Evolutionary conservation across 2,888 invertebrate species (phyloP), one percentile per base, ranked within the genome.

Genomic region (Lamellibrachia satsuma): DNA sequence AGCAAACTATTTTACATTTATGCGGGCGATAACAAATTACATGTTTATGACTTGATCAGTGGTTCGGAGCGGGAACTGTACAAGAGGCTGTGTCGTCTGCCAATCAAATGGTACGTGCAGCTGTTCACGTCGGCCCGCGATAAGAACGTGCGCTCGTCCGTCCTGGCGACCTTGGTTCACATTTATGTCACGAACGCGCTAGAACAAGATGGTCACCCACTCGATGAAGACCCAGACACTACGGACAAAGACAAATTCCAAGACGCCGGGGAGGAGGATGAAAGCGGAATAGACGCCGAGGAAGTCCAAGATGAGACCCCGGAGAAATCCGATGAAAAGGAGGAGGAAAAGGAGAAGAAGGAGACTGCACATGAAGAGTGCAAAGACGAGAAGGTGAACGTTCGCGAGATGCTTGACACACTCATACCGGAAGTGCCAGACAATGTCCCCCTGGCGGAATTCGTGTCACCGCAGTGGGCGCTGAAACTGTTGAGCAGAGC

Each of bases 381-480:
- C 52, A 52, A 91, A 52, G 91, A 27, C 9, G 39, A 15, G 51
- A 91, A 93, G 27, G 92, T 92, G 11, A 94, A 95, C 52, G 52
- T 94, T 3, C 94, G 94, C 2, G 94, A 94, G 92, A 93, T 95
- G 52, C 91, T 96, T 90, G 96, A 96, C 93, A 94, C 94, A 9
- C 93, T 96, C 57, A 92, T 96, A 52, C 92, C 93, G n/a, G 95
- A 94, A 52, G 93, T 96, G 1, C 96, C 96, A 2, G 95, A 95
- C 90, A 95, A 95, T 27, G 94, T 95, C 39, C 94, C 91, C 39
- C 52, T 93, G 52, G 93, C 92, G 6, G 93, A 92, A 6, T 22
- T 90, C 15, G 52, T 94, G 11, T 15, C 57, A n/a, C 94, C 93
- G n/a, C 75, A 93, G 8, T 94, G 94, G 94, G 92, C 92, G 9